A percentile compares a stretch with the other conserved stretches of the same genome.
These are phyloP conservation scores for Macaria liturata DNA, from an alignment of 2,888 invertebrate species.

Conservation along the genomic window DNA sequence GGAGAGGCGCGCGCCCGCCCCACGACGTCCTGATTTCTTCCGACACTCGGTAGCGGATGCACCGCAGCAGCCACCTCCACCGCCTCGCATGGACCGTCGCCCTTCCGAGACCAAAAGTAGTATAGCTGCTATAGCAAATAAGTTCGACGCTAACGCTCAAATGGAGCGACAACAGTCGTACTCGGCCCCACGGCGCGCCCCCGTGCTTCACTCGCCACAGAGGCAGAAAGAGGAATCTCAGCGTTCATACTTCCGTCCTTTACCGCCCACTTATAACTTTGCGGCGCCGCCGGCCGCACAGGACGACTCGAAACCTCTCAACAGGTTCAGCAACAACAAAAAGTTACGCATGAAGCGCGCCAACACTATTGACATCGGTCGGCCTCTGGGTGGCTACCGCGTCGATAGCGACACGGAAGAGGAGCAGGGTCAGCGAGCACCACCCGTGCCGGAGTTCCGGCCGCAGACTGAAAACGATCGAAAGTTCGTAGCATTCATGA, in stretches of 20 bases:
- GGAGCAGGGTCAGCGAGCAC: conserved; percentile 48
- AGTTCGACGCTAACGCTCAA: conserved; percentile 61
- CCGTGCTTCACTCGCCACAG: conserved; percentile 36
- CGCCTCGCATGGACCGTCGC: conserved; percentile 49
- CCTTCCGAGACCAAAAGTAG: conserved; percentile 61
- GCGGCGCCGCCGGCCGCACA: conserved; percentile 61
- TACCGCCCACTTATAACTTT: conserved; percentile 73
- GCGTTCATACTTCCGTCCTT: conserved; percentile 63
- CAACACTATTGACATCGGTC: conserved; percentile 94
- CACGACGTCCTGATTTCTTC: conserved; percentile 63
- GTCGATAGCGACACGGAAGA: conserved; percentile 78
- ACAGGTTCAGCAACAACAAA: conserved; percentile 83
- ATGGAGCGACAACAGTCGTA: conserved; percentile 45
- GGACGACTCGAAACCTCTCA: conserved; percentile 64
- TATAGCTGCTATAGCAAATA: conserved; percentile 71
- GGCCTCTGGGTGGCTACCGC: conserved; percentile 84
- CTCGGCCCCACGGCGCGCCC: conserved; percentile 36
- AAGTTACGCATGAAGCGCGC: conserved; percentile 93
- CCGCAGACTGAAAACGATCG: conserved; percentile 94
- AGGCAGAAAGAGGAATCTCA: conserved; percentile 50
- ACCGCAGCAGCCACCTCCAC: conserved; percentile 35
- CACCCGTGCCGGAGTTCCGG: conserved; percentile 86
- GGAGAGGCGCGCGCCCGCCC: conserved; percentile 54
- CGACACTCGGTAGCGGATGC: conserved; percentile 71
- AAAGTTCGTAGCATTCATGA: conserved; percentile 92